These are phyloP conservation scores for Cryptocheilus praepositus DNA, from an alignment of 2,888 invertebrate genomes.

Conservation along the genomic window DNA sequence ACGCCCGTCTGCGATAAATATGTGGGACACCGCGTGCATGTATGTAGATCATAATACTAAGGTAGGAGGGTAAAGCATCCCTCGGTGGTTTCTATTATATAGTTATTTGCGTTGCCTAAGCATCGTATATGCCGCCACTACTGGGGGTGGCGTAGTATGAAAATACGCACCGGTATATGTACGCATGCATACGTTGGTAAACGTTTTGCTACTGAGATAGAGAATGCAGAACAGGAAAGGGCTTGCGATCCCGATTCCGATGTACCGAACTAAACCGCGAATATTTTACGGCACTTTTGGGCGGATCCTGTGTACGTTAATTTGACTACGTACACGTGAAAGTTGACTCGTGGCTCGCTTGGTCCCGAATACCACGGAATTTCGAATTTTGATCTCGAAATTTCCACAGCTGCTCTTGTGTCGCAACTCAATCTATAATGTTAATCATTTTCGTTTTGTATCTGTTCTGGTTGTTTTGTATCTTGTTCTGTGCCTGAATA, in stretches of 20 bases:
- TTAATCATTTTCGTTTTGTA: too few relatives aligned
- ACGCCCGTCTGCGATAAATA: too few relatives aligned
- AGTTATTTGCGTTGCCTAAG: conserved; percentile 43
- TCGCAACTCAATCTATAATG: too few relatives aligned
- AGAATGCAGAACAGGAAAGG: conserved; percentile 23
- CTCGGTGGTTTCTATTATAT: conserved; percentile 38
- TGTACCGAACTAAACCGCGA: conserved; percentile 36
- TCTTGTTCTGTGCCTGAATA: too few relatives aligned
- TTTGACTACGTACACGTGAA: conserved; percentile 17
- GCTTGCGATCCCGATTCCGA: too few relatives aligned
- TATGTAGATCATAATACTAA: too few relatives aligned
- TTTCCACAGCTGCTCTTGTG: not conserved
- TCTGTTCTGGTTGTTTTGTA: too few relatives aligned
- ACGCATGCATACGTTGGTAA: conserved; percentile 21
- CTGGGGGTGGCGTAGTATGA: conserved; percentile 24
- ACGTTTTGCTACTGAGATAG: conserved; percentile 42
- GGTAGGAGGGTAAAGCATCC: conserved; percentile 16
- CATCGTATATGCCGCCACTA: not conserved
- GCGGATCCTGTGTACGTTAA: conserved; percentile 26
- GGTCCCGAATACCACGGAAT: not conserved
- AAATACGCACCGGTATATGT: conserved; percentile 17
- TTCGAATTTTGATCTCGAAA: conserved; percentile 9
- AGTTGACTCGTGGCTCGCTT: not conserved
- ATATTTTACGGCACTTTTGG: conserved; percentile 54
- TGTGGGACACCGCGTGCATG: too few relatives aligned